Evolutionary conservation across 2,888 invertebrate species (phyloP).

Genomic region (Holacanthella duospinosa): DNA sequence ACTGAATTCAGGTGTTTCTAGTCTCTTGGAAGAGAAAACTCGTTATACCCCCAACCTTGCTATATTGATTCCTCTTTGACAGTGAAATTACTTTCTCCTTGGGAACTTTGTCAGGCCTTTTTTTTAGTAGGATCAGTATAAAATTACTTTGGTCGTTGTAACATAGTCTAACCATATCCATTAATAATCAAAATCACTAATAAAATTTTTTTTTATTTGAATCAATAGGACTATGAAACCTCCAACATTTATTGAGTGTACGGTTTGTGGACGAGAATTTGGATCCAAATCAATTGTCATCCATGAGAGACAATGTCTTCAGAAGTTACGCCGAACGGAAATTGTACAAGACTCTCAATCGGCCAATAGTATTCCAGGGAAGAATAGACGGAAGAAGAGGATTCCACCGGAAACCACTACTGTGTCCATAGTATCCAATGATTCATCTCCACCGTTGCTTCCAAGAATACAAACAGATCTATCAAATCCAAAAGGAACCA

Average conservation of each 20-base stretch:
- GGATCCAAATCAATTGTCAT: conserved; percentile 35
- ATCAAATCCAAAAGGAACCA: too few relatives aligned
- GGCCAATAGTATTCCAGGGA: not conserved
- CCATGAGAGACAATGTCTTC: conserved; percentile 36
- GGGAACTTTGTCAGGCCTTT: not conserved
- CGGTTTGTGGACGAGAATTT: conserved; percentile 36
- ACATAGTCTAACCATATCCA: too few relatives aligned
- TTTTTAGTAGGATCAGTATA: too few relatives aligned
- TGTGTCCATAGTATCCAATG: conserved; percentile 6
- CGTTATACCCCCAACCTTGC: too few relatives aligned
- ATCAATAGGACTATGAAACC: conserved; percentile 25
- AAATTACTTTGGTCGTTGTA: too few relatives aligned
- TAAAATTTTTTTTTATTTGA: too few relatives aligned
- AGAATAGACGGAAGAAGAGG: conserved; percentile 22
- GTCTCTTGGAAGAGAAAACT: too few relatives aligned
- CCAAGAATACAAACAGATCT: not conserved
- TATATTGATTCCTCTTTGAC: not conserved
- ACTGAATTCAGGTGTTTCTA: too few relatives aligned
- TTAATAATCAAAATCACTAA: too few relatives aligned
- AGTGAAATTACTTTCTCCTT: too few relatives aligned
- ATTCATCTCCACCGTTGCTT: conserved; percentile 3
- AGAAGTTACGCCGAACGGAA: conserved; percentile 34
- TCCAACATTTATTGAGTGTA: conserved; percentile 34
- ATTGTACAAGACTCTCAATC: conserved; percentile 16
- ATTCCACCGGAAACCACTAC: not conserved